Evolutionary conservation across 2,888 invertebrate genomes (phyloP), one percentile per base, ranked within the genome.

Genomic region (Schizaphis graminum): DNA sequence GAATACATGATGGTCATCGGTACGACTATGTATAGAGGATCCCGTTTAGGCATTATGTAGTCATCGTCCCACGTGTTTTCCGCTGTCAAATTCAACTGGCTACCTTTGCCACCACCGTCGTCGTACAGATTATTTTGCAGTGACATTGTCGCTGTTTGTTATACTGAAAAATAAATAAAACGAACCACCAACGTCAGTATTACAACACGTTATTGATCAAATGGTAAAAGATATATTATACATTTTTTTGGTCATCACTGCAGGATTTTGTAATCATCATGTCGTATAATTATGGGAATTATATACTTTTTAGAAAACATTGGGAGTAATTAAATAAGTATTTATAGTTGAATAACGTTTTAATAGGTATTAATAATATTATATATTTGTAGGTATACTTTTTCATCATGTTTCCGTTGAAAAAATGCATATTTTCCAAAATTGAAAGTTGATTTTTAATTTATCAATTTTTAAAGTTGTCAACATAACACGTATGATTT

Each of bases 1-100:
- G 96, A 96, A 96, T 98, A 98, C 94, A 98, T 96, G n/a, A 97
- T 96, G 2, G 98, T 98, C 95, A 98, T 97, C 0, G 98, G 97
- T 94, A 98, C 96, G 7, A 98, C 97, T 67, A 98, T 96, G 95
- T 96, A 96, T 7, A 97, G 95, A 0, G 97, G 96, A 95, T 97
- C 97, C 47, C 95, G 95, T 89, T 95, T 95, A 16, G 95, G 94
- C 53, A 53, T 53, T 10, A 77, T 47, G 56, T 26, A 88, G 44
- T 77, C 47, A 11, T 61, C 35, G 89, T 88, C n/a, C 87, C 61
- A 67, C 3, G 35, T 13, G 13, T 61, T 41, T 86, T 26, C 35
- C 91, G 35, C 56, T 10, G 53, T 91, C 44, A 67, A 56, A 49
- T 94, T 91, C 28, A 57, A 41, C 35, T 86, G 93, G 35, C 11